Evolutionary conservation across 92 coral and sea anemone species (phyloP), one percentile per base, ranked within the genome.

Genomic region (Epizoanthus scotinus): DNA sequence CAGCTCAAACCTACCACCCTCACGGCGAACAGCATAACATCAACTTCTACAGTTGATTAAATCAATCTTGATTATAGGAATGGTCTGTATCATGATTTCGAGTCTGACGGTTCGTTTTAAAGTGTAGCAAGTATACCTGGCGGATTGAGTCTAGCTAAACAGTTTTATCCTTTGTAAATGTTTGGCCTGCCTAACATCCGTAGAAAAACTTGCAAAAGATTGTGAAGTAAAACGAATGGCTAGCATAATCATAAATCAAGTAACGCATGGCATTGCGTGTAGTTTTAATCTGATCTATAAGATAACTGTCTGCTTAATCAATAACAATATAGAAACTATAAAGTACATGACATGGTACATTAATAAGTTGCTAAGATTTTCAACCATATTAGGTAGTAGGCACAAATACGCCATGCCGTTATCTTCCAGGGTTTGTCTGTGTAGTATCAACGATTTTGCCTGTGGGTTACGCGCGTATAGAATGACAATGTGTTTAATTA

Each of bases 401-500:
- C 14, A 38, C 44, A 31, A 13, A 38, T 36, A 38, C 40, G 27
- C 40, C 56, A 68, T 36, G 14, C 60, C 56, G 25, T 40, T 24
- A 59, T 59, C 81, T 58, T 34, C 20, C 50, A 57, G 24, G 67
- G 54, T 75, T 75, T 75, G 22, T 34, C 59, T 75, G 55, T 58
- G 47, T 75, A 50, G 13, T 34, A 21, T 58, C 38, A 75, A 34
- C 57, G 26, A n/a, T 20, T 20, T 34, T 2, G 40, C 13, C 65
- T 31, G 50, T 56, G 61, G 68, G 81, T 34, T 52, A 75, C 54
- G 68, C 81, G 59, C 52, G 21, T 8, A 53, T 63, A 36, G 6
- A 7, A 21, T 59, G 42, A 38, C 81, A 59, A 75, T 58, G 34
- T 66, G 59, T 58, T 75, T 59, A 34, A 75, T 75, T 75, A 31